A percentile compares a stretch with the other conserved stretches of the same genome.
These are phyloP conservation scores for Tholera decimalis DNA, from an alignment of 2,888 invertebrate species.

Conservation along the genomic window DNA sequence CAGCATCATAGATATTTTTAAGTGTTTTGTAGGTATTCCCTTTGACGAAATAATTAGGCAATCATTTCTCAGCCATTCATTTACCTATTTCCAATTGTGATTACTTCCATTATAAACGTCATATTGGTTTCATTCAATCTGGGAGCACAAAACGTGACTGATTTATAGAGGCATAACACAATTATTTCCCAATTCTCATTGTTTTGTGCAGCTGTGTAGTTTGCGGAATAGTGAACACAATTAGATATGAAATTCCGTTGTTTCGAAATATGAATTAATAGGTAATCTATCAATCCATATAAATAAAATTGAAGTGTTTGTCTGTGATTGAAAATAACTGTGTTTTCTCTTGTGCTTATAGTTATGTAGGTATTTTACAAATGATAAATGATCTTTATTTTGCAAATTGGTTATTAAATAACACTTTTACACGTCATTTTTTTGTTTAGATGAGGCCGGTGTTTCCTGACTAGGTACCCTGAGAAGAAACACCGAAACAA, in stretches of 20 bases:
- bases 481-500: no score
- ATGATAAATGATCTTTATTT: no score
- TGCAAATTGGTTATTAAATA: no score
- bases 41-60: not conserved
- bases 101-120: conserved; percentile 35
- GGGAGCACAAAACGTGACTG: conserved; percentile 45
- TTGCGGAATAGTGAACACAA: conserved; percentile 23
- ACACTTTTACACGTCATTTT: no score
- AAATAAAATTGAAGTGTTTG: no score
- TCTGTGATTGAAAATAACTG: no score
- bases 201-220: conserved; percentile 38
- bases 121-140: conserved; percentile 50
- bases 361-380: no score
- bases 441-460: no score
- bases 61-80: not conserved
- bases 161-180: conserved; percentile 45
- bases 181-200: conserved; percentile 48
- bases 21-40: not conserved
- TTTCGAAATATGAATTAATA: conserved; percentile 29
- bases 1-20: no score
- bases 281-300: not conserved
- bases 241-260: conserved; percentile 43
- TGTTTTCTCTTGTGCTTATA: no score
- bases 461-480: no score
- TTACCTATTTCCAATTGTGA: conserved; percentile 3